Percentiles rank a stretch among this genome's conserved stretches.
These are phyloP conservation scores for Argopecten irradians DNA, from an alignment of 1,140 invertebrate genomes.

Conservation along the genomic window DNA sequence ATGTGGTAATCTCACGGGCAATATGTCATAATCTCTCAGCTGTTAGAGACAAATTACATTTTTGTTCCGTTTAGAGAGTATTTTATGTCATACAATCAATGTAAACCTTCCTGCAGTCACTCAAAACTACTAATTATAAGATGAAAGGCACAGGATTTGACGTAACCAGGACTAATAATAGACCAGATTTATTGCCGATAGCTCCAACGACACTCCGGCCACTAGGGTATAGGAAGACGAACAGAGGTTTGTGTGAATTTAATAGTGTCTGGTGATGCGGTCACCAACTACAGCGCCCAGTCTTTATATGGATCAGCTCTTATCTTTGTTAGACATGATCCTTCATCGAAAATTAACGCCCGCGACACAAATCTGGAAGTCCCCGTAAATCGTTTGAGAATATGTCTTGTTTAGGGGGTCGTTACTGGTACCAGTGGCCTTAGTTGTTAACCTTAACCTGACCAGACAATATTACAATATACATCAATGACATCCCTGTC, in stretches of 20 bases:
- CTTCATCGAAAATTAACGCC: slow-evolving; percentile 15
- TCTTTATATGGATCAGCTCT: neutral
- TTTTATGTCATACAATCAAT: neutral
- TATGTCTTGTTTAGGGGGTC: neutral
- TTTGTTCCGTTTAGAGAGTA: neutral
- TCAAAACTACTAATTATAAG: neutral
- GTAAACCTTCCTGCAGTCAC: neutral
- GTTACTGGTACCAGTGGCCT: neutral
- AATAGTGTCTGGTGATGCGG: neutral
- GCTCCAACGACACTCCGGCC: neutral
- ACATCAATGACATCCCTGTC: neutral
- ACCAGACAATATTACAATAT: neutral
- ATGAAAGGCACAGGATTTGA: neutral
- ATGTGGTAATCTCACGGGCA: too few relatives aligned
- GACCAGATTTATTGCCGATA: neutral
- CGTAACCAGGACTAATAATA: slow-evolving; percentile 17
- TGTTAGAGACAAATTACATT: neutral
- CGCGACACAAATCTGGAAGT: slow-evolving; percentile 7
- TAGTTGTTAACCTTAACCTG: neutral
- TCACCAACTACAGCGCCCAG: neutral
- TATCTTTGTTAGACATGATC: slow-evolving; percentile 7
- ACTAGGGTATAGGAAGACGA: neutral
- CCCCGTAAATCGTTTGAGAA: neutral
- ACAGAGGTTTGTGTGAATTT: neutral
- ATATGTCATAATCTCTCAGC: neutral